Base-by-base conservation (phyloP, 1,140 invertebrate genomes). In the Drosophila varians region DNA sequence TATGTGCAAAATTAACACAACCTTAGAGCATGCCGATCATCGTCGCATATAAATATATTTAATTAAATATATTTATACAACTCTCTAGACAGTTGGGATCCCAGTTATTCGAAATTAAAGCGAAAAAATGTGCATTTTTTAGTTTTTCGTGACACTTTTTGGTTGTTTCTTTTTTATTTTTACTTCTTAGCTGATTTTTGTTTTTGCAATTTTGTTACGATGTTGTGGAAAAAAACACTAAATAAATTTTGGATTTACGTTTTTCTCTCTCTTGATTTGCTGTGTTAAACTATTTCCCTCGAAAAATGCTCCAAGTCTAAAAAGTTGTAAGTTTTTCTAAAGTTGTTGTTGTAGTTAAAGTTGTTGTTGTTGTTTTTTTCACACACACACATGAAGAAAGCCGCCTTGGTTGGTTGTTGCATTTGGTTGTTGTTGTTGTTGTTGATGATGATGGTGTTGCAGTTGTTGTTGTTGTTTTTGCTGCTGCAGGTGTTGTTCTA, bases 371-470 rank as follows among this genome's bases (percentile, higher is more conserved):
- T 75, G 57, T 42, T 87, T 69, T 87, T 69, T 71, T 77, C 56
- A 77, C 75, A 78, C 75, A 78, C 75, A 78, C 75, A 76, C 75
- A 76, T 53, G 74, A 40, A 57, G 54, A 70, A 69, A 62, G 68
- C 55, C 43, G 65, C 52, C 43, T 45, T 60, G 49, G 43, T 28
- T 64, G 66, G 53, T 49, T 58, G 54, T 61, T 16, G 19, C 18
- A 55, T 51, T 55, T 69, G 36, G 43, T 47, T 53, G 52, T 68
- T 68, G 42, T 46, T 25, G 31, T 26, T 55, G 42, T 48, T 75
- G 25, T n/a, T 68, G 26, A 40, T 56, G 54, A 1, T 46, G 66
- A 34, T 36, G 28, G 7, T 58, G 21, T 19, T 54, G 52, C 1
- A 60, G 52, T 14, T 56, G 52, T 47, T 58, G 58, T 8, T 61